A percentile compares a stretch with the other conserved stretches of the same genome.
phyloP scores from a whole-genome alignment of 2,797 vertebrate species.

The Acrocephalus scirpaceus region DNA sequence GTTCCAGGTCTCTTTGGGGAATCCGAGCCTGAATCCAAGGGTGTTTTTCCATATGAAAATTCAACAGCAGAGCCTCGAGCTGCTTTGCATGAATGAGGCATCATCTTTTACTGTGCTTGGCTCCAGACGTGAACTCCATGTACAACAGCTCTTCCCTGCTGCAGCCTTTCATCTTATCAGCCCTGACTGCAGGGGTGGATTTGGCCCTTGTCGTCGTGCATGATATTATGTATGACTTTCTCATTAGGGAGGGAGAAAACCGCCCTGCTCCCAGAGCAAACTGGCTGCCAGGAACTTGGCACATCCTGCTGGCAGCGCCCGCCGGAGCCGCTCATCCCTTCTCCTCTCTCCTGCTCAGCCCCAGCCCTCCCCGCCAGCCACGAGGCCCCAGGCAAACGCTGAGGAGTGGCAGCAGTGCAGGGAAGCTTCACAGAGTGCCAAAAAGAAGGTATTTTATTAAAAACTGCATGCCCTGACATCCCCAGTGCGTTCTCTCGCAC shows the following conservation, averaged over 20 bases:
- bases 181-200: neutral
- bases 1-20: neutral
- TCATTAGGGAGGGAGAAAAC: neutral
- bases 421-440: neutral
- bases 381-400: neutral
- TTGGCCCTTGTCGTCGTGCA: neutral
- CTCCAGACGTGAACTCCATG: neutral
- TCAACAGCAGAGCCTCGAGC: neutral
- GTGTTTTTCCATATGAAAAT: neutral
- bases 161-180: constrained; percentile 46
- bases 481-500: accelerated
- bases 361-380: neutral
- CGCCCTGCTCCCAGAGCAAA: neutral
- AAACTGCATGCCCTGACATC: neutral
- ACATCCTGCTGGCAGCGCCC: neutral
- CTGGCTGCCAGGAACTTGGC: neutral
- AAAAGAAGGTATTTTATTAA: neutral
- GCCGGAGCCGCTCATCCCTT: neutral
- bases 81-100: constrained; percentile 19
- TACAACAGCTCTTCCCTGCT: neutral
- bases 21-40: neutral
- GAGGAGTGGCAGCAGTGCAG: accelerated
- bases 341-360: neutral
- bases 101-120: neutral
- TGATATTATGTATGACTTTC: neutral